Conservation (phyloP, 23 tunicate species). For the Halocynthia aurantium region DNA sequence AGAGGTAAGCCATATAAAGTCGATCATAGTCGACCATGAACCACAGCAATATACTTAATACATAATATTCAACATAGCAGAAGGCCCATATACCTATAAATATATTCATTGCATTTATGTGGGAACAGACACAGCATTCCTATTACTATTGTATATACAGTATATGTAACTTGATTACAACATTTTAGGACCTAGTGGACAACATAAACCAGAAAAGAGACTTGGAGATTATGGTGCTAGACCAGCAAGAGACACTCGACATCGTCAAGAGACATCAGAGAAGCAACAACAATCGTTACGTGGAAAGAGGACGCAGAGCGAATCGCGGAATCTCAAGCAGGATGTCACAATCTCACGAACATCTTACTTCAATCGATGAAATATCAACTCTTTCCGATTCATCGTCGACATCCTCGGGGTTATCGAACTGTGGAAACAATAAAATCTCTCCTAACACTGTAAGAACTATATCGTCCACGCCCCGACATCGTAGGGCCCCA, state of each 20-base stretch:
- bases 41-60: too few relatives aligned
- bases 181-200: conserved; percentile 51
- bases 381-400: conserved; percentile 27
- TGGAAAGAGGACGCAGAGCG: conserved; percentile 13
- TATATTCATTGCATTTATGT: background rate
- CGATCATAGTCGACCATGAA: too few relatives aligned
- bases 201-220: conserved; percentile 55
- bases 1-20: conserved; percentile 60
- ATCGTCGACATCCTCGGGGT: conserved; percentile 50
- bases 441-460: background rate
- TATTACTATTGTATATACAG: background rate
- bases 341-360: conserved; percentile 35
- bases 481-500: background rate
- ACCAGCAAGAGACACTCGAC: conserved; percentile 63
- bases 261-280: conserved; percentile 40
- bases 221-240: conserved; percentile 60
- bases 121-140: background rate
- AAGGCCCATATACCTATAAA: too few relatives aligned
- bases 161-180: too few relatives aligned
- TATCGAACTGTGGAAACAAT: conserved; percentile 5
- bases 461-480: conserved; percentile 9
- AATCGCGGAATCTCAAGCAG: conserved; percentile 14
- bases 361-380: conserved; percentile 64
- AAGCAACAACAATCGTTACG: conserved; percentile 2
- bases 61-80: too few relatives aligned